Percentiles rank a stretch among this genome's conserved stretches.
Evolutionary conservation across 2,888 invertebrate species (phyloP).

Genomic region (Cylloceria caligata): DNA sequence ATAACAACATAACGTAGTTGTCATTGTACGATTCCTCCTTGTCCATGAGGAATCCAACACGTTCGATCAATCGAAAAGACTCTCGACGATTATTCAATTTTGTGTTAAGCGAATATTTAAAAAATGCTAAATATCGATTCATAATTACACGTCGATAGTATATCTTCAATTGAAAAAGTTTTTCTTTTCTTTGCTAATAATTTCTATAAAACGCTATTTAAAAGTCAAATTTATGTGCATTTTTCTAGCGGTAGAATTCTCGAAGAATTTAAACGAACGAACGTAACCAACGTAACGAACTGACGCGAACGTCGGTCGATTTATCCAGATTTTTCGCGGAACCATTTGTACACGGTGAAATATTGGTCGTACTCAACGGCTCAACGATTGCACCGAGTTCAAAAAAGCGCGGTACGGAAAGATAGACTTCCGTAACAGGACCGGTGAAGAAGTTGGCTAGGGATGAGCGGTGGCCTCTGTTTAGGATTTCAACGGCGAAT

Average conservation of each 20-base stretch:
- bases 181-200: not conserved
- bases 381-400: slow-evolving; percentile 16
- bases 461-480: slow-evolving; percentile 32
- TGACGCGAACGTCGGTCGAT: not conserved
- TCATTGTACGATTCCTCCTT: too few relatives aligned
- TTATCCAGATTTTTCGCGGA: not conserved
- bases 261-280: not conserved
- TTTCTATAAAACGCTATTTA: not conserved
- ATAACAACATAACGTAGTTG: not conserved
- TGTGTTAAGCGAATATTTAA: not conserved
- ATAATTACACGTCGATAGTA: too few relatives aligned
- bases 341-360: slow-evolving; percentile 22
- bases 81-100: not conserved
- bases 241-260: not conserved
- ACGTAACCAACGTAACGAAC: too few relatives aligned
- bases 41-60: not conserved
- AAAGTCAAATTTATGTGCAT: slow-evolving; percentile 1
- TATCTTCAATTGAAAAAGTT: not conserved
- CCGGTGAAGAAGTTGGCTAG: slow-evolving; percentile 22
- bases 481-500: slow-evolving; percentile 65
- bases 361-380: slow-evolving; percentile 15
- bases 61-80: not conserved
- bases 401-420: slow-evolving; percentile 8
- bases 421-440: slow-evolving; percentile 40
- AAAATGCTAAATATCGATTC: not conserved